A percentile compares a stretch with the other conserved stretches of the same genome.
Conservation (phyloP, 2,888 invertebrate genomes). For the Dinocampus coccinellae region DNA sequence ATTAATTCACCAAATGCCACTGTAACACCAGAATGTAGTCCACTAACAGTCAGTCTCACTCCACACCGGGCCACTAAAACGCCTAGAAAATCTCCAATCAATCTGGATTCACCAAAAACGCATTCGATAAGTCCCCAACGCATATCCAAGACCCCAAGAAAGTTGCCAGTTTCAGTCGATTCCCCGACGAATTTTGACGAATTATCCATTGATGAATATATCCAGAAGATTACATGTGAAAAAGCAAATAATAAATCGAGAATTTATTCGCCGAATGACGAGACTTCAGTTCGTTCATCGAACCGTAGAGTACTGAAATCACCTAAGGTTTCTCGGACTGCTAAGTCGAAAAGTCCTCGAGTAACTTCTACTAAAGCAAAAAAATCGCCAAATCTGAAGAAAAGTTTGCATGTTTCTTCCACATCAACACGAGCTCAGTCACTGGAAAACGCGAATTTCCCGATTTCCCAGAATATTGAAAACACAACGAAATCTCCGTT, state of each 20-base stretch:
- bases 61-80: conserved; percentile 57
- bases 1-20: conserved; percentile 24
- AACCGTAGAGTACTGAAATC: conserved; percentile 49
- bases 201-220: conserved; percentile 35
- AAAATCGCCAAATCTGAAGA: conserved; percentile 25
- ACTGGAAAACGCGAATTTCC: background rate
- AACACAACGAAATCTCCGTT: conserved; percentile 24
- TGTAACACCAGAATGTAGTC: conserved; percentile 57
- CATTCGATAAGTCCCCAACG: conserved; percentile 45
- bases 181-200: conserved; percentile 47
- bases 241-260: conserved; percentile 10
- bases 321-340: conserved; percentile 50
- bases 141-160: conserved; percentile 53
- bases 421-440: background rate
- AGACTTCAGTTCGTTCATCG: background rate
- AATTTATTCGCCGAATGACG: background rate
- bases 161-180: conserved; percentile 45
- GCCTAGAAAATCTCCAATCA: conserved; percentile 55
- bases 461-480: conserved; percentile 1
- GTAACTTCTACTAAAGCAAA: conserved; percentile 36
- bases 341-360: conserved; percentile 41
- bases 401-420: background rate
- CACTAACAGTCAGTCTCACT: conserved; percentile 51
- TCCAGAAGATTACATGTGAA: conserved; percentile 17
- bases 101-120: conserved; percentile 55